A percentile compares a stretch with the other conserved stretches of the same genome.
Conservation (phyloP, 2,797 vertebrate species). For the Oceanodroma leucorhoa region DNA sequence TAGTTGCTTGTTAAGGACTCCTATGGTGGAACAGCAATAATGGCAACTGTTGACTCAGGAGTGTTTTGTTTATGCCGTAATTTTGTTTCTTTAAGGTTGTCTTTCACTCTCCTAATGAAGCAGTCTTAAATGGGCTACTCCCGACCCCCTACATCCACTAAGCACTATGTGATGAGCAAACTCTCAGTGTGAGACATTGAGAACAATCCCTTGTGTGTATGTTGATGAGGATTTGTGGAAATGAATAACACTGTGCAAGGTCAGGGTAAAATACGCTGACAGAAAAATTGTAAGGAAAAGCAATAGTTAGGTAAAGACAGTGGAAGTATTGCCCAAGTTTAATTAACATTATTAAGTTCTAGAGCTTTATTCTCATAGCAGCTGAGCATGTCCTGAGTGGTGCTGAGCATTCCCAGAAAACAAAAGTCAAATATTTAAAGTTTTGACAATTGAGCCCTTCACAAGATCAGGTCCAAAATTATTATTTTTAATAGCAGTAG, state of each 20-base stretch:
- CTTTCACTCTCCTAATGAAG: constrained; percentile 61
- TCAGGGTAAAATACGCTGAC: background rate
- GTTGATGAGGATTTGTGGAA: constrained; percentile 21
- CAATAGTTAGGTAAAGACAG: background rate
- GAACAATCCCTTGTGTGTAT: constrained; percentile 34
- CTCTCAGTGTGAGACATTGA: constrained; percentile 33
- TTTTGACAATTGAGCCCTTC: background rate
- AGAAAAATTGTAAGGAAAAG: background rate
- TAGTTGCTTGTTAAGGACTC: constrained; percentile 1
- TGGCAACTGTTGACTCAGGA: constrained; percentile 50
- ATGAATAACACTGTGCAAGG: background rate
- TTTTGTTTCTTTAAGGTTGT: constrained; percentile 57
- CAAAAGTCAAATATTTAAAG: background rate
- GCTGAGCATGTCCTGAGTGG: background rate
- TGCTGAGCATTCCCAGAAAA: background rate
- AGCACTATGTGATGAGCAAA: constrained; percentile 45
- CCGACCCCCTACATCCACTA: background rate
- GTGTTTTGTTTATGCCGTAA: background rate
- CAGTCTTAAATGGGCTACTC: constrained; percentile 21
- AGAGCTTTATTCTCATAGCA: background rate
- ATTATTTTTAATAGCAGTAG: background rate
- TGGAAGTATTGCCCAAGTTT: background rate
- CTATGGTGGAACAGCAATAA: background rate
- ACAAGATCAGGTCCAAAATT: background rate
- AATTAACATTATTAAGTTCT: background rate